phyloP scores from a whole-genome alignment of 2,888 invertebrate genomes.

The Bursaphelenchus okinawaensis region DNA sequence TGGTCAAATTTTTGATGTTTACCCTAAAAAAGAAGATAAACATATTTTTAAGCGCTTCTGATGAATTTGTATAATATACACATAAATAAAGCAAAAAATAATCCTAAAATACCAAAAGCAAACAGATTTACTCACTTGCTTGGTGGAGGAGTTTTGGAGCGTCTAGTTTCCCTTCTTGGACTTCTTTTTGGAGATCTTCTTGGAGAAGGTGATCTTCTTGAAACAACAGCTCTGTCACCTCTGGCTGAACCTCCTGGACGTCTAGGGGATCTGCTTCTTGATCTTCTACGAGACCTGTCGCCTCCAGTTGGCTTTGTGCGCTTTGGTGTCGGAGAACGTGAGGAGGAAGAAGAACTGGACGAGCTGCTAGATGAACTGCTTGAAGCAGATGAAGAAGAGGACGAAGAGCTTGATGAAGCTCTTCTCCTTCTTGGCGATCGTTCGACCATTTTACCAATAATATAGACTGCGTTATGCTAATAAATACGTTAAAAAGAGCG shows the following conservation, averaged over 20 bases:
- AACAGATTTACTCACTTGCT: neutral
- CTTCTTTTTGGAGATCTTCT: constrained; percentile 12
- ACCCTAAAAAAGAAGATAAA: neutral
- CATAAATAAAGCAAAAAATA: neutral
- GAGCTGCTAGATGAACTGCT: constrained; percentile 17
- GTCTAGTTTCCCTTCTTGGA: neutral
- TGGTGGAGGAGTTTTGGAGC: constrained; percentile 14
- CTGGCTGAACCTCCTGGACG: constrained; percentile 29
- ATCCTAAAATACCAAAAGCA: neutral
- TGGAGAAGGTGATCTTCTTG: constrained; percentile 15
- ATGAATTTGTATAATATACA: neutral
- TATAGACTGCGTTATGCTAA: too few relatives aligned
- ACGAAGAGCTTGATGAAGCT: constrained; percentile 29
- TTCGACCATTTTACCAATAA: constrained; percentile 11
- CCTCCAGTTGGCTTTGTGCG: constrained; percentile 21
- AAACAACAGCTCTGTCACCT: constrained; percentile 31
- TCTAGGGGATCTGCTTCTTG: neutral
- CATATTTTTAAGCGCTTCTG: neutral
- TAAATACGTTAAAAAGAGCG: too few relatives aligned
- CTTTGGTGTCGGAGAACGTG: constrained; percentile 27
- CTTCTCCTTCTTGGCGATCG: constrained; percentile 15
- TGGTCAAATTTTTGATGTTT: constrained; percentile 3
- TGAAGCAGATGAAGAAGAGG: constrained; percentile 21
- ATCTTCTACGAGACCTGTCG: neutral
- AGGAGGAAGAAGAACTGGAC: constrained; percentile 1